Evolutionary conservation across 2,113 vertebrate genomes (phyloP).

Genomic region (Sinocyclocheilus anophthalmus): DNA sequence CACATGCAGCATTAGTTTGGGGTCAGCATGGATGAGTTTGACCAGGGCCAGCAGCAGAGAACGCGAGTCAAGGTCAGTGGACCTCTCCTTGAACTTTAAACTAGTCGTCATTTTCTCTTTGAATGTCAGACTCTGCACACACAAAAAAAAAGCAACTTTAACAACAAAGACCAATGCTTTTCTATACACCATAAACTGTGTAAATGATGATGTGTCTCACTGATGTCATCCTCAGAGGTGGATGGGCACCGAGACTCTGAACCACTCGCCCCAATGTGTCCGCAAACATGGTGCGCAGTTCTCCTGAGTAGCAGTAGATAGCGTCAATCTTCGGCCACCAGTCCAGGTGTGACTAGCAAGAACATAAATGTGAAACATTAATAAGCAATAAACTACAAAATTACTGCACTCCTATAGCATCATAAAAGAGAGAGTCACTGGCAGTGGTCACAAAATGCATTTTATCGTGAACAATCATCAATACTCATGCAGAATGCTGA

Average conservation of each 20-base stretch:
- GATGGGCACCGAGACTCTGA: slow-evolving; percentile 83
- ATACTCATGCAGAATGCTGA: neutral
- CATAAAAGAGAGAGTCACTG: too few relatives aligned
- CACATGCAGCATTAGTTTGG: slow-evolving; percentile 95
- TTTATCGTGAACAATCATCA: neutral
- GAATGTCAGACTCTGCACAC: slow-evolving; percentile 91
- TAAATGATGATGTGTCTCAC: slow-evolving; percentile 70
- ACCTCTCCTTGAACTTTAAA: slow-evolving; percentile 98
- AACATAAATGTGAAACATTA: neutral
- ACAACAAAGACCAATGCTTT: neutral
- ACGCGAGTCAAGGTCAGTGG: slow-evolving; percentile 92
- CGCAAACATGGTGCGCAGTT: slow-evolving; percentile 95
- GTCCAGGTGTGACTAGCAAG: slow-evolving; percentile 88
- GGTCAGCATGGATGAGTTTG: slow-evolving; percentile 96
- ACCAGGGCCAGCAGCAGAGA: slow-evolving; percentile 93
- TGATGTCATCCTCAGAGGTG: slow-evolving; percentile 88
- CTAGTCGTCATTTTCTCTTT: slow-evolving; percentile 97
- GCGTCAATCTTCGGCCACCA: slow-evolving; percentile 98
- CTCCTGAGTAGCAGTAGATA: slow-evolving; percentile 94
- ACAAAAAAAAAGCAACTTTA: neutral
- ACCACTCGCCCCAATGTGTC: slow-evolving; percentile 90
- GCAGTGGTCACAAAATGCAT: neutral
- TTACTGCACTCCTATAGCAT: too few relatives aligned
- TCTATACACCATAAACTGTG: neutral
- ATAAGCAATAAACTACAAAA: neutral